These are phyloP conservation scores for Pemphigus obesinymphae DNA, from an alignment of 1,140 invertebrate species.

Conservation along the genomic window DNA sequence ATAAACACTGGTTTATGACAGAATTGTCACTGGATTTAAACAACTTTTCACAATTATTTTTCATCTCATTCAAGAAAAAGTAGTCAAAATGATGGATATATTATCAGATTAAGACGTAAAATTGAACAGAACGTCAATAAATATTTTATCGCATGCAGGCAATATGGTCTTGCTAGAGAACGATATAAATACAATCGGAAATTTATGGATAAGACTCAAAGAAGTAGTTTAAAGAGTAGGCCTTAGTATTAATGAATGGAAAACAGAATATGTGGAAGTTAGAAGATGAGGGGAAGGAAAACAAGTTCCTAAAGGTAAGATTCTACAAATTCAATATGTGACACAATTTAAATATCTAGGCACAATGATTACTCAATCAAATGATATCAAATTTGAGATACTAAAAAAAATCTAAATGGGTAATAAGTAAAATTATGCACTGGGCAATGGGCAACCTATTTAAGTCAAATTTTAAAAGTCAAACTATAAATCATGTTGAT, in stretches of 20 bases:
- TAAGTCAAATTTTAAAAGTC: background rate
- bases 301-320: too few relatives aligned
- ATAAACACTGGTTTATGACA: too few relatives aligned
- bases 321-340: background rate
- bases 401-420: background rate
- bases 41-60: too few relatives aligned
- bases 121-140: background rate
- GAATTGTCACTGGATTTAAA: too few relatives aligned
- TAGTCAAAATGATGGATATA: too few relatives aligned
- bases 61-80: too few relatives aligned
- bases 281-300: background rate
- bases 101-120: too few relatives aligned
- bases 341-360: too few relatives aligned
- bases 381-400: background rate
- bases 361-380: background rate
- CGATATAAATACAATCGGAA: background rate
- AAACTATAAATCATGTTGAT: background rate
- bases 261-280: background rate
- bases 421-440: background rate
- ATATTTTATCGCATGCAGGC: background rate
- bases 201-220: background rate
- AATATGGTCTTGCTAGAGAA: background rate
- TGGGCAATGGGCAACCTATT: background rate
- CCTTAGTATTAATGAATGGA: background rate
- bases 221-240: background rate